Conservation (phyloP, 1,140 invertebrate genomes). For the Notospermus geniculatus region DNA sequence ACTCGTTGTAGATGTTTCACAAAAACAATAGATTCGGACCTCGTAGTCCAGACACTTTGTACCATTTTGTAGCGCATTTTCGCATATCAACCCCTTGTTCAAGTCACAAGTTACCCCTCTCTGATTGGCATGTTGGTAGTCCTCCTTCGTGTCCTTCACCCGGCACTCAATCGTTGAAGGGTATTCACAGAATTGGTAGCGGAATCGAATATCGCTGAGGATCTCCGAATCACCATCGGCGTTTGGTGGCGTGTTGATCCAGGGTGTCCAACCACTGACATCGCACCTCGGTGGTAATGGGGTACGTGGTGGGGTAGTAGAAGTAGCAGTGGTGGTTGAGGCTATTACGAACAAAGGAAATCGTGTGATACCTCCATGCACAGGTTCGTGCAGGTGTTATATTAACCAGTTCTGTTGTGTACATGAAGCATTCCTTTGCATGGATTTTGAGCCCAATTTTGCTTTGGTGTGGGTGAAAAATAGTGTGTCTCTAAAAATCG, state of each 20-base stretch:
- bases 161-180: slow-evolving; percentile 75
- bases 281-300: slow-evolving; percentile 23
- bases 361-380: no score
- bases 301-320: not conserved
- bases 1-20: not conserved
- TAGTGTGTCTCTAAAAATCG: no score
- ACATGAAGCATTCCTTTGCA: no score
- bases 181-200: slow-evolving; percentile 59
- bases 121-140: slow-evolving; percentile 65
- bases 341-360: not conserved
- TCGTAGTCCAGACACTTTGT: not conserved
- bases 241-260: slow-evolving; percentile 39
- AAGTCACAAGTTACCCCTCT: slow-evolving; percentile 34
- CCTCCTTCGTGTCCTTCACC: slow-evolving; percentile 62
- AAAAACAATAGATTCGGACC: not conserved
- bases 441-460: no score
- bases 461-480: no score
- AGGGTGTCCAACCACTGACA: slow-evolving; percentile 36
- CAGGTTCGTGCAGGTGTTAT: no score
- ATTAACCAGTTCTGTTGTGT: no score
- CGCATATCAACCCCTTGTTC: slow-evolving; percentile 38
- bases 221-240: slow-evolving; percentile 44
- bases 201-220: slow-evolving; percentile 27
- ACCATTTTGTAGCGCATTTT: slow-evolving; percentile 20
- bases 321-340: slow-evolving; percentile 5